A percentile compares a stretch with the other conserved stretches of the same genome.
These are phyloP conservation scores for Gibbula magus DNA, from an alignment of 2,888 invertebrate genomes.

Conservation along the genomic window DNA sequence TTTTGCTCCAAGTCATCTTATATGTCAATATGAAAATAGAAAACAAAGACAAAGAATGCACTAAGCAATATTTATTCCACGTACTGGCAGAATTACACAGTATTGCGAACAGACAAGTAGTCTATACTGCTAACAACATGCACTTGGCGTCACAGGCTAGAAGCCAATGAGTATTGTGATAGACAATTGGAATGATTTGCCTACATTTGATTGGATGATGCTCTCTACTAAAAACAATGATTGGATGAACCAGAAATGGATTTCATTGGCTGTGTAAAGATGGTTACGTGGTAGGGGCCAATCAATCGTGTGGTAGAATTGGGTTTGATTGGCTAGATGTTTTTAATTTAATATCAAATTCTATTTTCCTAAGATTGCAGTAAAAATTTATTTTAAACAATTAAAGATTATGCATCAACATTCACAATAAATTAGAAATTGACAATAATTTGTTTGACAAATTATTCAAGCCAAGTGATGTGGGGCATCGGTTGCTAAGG, in stretches of 20 bases:
- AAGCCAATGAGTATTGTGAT: conserved; percentile 19
- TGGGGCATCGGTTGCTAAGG: too few species aligned
- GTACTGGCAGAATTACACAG: conserved; percentile 23
- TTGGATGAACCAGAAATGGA: conserved; percentile 4
- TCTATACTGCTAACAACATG: conserved; percentile 10
- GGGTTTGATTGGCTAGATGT: neutral
- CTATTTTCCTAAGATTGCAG: too few species aligned
- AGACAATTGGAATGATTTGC: conserved; percentile 15
- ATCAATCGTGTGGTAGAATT: neutral
- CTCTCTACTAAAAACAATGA: neutral
- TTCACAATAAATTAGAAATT: too few species aligned
- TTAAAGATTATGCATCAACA: too few species aligned
- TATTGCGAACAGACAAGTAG: conserved; percentile 20
- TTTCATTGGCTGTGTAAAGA: neutral
- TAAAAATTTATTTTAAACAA: too few species aligned
- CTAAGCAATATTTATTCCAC: conserved; percentile 24
- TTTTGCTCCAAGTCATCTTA: too few species aligned
- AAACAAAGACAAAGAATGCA: neutral
- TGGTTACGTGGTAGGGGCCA: neutral
- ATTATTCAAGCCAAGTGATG: too few species aligned
- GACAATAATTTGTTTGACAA: too few species aligned
- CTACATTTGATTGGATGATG: neutral
- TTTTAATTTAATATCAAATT: too few species aligned
- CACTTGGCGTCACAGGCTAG: conserved; percentile 11
- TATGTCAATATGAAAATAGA: neutral